Conservation (phyloP, 2,888 invertebrate species). For the Tridacna crocea region DNA sequence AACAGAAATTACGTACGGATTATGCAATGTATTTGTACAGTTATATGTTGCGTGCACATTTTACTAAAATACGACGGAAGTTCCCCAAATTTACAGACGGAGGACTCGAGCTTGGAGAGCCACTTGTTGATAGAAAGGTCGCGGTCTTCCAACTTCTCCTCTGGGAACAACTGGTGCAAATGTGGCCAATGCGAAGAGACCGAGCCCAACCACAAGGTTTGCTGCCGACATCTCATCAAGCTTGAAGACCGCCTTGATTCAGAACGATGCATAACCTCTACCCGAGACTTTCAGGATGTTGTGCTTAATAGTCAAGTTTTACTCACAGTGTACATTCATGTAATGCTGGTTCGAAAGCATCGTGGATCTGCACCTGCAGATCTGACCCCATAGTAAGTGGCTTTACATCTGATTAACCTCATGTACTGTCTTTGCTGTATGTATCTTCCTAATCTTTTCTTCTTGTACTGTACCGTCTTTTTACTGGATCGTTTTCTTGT, state of each 20-base stretch:
- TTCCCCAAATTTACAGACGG: conserved; percentile 66
- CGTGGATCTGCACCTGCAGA: conserved; percentile 64
- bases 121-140: conserved; percentile 65
- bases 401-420: too few species aligned
- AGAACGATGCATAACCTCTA: conserved; percentile 64
- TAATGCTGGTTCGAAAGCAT: conserved; percentile 66
- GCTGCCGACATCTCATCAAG: conserved; percentile 68
- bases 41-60: conserved; percentile 40
- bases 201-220: conserved; percentile 56
- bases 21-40: background rate
- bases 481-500: too few species aligned
- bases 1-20: too few species aligned
- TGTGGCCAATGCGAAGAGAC: conserved; percentile 70
- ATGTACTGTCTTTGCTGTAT: too few species aligned
- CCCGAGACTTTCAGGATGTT: conserved; percentile 67
- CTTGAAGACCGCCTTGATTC: conserved; percentile 63
- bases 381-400: conserved; percentile 68
- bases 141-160: conserved; percentile 41
- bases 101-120: conserved; percentile 64
- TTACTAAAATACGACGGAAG: conserved; percentile 72
- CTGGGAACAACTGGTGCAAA: conserved; percentile 61
- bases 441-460: background rate
- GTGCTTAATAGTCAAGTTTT: conserved; percentile 68
- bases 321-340: conserved; percentile 69
- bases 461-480: background rate